Evolutionary conservation across 2,888 invertebrate genomes (phyloP), one percentile per base, ranked within the genome.

Genomic region (Oscheius sp.): DNA sequence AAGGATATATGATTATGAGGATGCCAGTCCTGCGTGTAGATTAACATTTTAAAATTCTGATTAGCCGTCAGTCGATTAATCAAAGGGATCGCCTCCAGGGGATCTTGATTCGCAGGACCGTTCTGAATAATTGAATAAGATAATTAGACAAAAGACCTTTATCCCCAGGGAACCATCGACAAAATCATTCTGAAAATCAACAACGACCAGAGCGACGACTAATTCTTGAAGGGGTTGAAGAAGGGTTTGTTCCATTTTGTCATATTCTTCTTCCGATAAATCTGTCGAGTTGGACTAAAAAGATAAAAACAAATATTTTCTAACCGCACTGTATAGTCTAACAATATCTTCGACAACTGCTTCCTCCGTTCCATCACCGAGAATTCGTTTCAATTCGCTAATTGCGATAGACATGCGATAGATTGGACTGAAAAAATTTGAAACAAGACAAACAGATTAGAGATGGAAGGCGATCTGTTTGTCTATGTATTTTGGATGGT

Each of bases 121-220:
- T 78, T 77, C 82, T 82, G 57, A 36, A 75, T 67, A n/a, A n/a
- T 41, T 24, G 14, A 8, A 9, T 57, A 17, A 24, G 14, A 2
- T 14, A 41, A 6, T 3, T 2, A 26, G 26, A n/a, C 2, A 8
- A 57, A 20, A 14, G 5, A 80, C 83, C 71, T 92, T 93, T 86
- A 97, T 92, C 87, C 94, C 92, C 82, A 97, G 90, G 6, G 94
- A 93, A 47, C 96, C 96, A 65, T 92, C 91, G 86, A 97, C 94
- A 88, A 97, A 97, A 89, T 97, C 96, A 88, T 97, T 96, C 89
- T 97, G 96, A 30, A 96, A 95, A 87, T 97, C 96, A 73, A 97
- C 94, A 71, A 96, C 91, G 74, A 97, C 89, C 86, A 97, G 92
- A 26, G 92, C 95, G 20, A 77, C 73, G 47, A 72, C 69, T 32